Base-by-base conservation (phyloP, 2,797 vertebrate genomes). In the Paedocypris micromegethes region DNA sequence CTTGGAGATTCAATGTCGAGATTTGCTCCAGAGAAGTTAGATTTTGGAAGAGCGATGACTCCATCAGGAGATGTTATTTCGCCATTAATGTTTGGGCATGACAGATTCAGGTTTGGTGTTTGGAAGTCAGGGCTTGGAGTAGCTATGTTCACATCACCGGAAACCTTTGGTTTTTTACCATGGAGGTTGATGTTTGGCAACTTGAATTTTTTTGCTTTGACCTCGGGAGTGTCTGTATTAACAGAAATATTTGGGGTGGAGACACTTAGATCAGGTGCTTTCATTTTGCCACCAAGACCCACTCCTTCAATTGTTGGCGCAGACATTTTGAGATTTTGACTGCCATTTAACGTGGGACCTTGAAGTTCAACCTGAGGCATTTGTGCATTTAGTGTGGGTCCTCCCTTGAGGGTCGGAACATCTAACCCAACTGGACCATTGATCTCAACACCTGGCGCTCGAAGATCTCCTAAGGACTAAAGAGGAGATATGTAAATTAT, bases 181-280 rank as follows among this genome's bases (percentile, higher is more conserved):
- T 49, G 44, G 46, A 53, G 6, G 43, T 5, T 8, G 4, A 78
- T 87, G 1, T 72, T 8, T 42, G 90, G 89, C 88, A 88, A 88
- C 9, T 48, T 66, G 56, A 91, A 90, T 58, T 75, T 0, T 38
- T 81, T 81, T 59, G 68, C 75, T 37, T 79, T 83, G 1, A 86
- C 9, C 2, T 78, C 69, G 51, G 87, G 83, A 61, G 77, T 79
- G 4, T 79, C 55, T 2, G 85, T 41, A 4, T 81, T 46, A 9
- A 87, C 55, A 2, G 81, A 83, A 5, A 82, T 65, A 50, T 58
- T 75, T 44, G 82, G 81, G 49, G 74, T 6, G 4, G 83, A 64
- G 49, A 84, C 64, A 64, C 66, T 83, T 65, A 84, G 58, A 58
- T 80, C 57, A 5, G 85, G 81, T n/a, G 70, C 9, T 58, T 66